phyloP scores from a whole-genome alignment of 2,888 invertebrate species.

The Drosophila merina region DNA sequence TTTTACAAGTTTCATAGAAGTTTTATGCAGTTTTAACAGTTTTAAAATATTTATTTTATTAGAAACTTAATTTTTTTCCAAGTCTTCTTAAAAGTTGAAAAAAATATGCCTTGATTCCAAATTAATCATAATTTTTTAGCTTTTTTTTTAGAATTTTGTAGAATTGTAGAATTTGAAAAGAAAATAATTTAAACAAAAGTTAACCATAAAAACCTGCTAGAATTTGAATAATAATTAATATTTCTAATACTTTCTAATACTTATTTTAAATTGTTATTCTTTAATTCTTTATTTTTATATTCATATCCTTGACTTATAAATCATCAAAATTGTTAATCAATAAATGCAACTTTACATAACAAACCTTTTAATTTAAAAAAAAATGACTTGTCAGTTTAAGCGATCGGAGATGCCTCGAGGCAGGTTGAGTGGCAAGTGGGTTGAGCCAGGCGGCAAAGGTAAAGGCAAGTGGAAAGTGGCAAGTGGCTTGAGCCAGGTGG shows the following conservation, averaged over 20 bases:
- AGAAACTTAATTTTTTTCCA: neutral
- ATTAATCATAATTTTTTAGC: no score
- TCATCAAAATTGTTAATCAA: neutral
- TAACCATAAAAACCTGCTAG: no score
- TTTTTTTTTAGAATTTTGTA: no score
- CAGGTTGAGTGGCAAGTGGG: neutral
- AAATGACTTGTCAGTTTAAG: neutral
- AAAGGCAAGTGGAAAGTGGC: neutral
- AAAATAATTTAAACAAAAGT: no score
- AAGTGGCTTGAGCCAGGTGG: conserved; percentile 1
- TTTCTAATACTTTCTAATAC: no score
- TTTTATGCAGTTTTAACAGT: neutral
- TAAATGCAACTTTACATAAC: neutral
- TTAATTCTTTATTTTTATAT: neutral
- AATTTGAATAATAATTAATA: no score
- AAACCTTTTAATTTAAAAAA: neutral
- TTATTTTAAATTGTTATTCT: no score
- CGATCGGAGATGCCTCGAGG: neutral
- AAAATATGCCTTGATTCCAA: no score
- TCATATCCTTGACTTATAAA: neutral
- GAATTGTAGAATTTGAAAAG: no score
- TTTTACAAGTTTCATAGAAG: no score
- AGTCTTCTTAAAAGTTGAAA: no score
- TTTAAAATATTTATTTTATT: neutral
- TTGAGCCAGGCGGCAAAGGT: neutral